A percentile compares a stretch with the other conserved stretches of the same genome.
phyloP scores from a whole-genome alignment of 2,797 vertebrate species.

The Philypnodon macrostomus region DNA sequence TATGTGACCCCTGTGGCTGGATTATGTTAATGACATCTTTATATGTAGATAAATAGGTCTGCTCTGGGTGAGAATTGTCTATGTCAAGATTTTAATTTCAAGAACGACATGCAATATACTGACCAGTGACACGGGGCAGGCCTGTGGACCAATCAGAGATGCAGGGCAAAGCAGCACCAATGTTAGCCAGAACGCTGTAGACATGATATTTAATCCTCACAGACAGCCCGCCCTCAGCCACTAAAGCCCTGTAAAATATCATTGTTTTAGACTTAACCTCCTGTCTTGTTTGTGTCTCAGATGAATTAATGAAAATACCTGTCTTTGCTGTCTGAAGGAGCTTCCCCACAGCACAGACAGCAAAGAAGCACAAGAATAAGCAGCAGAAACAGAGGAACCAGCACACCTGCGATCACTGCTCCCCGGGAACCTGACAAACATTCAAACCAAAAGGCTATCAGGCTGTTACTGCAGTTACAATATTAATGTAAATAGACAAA shows the following conservation, averaged over 20 bases:
- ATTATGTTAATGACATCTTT: too few relatives aligned
- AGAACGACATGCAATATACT: too few relatives aligned
- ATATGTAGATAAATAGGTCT: too few relatives aligned
- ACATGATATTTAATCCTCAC: slow-evolving; percentile 90
- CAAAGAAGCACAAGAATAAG: slow-evolving; percentile 81
- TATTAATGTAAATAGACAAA: slow-evolving; percentile 5
- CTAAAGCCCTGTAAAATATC: slow-evolving; percentile 60
- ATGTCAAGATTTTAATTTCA: too few relatives aligned
- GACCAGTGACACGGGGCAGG: slow-evolving; percentile 93
- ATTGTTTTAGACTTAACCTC: not conserved
- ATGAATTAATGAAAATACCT: slow-evolving; percentile 69
- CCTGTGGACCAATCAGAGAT: slow-evolving; percentile 83
- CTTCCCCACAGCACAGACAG: slow-evolving; percentile 81
- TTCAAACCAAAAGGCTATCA: not conserved
- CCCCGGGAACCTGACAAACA: slow-evolving; percentile 48
- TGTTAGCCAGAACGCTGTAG: slow-evolving; percentile 83
- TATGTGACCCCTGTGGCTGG: too few relatives aligned
- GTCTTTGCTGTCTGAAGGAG: slow-evolving; percentile 76
- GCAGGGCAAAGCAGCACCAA: slow-evolving; percentile 83
- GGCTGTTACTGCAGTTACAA: not conserved
- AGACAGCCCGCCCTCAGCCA: slow-evolving; percentile 67
- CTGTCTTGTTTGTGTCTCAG: not conserved
- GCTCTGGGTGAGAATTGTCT: not conserved
- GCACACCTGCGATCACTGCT: slow-evolving; percentile 75
- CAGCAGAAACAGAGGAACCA: slow-evolving; percentile 83